These are phyloP conservation scores for Lasiommata megera DNA, from an alignment of 2,888 invertebrate species.

Conservation along the genomic window DNA sequence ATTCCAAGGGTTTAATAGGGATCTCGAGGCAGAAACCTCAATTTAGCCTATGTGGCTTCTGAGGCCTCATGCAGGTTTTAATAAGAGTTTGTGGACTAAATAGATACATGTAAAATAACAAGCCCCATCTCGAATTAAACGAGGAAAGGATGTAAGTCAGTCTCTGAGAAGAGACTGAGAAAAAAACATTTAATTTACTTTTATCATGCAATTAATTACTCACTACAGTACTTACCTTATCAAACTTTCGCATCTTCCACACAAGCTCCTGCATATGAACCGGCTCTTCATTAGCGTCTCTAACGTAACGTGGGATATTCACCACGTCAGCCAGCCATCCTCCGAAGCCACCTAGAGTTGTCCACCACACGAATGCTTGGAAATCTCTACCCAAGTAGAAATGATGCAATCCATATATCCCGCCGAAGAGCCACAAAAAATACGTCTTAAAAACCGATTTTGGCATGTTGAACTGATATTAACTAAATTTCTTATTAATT, in stretches of 20 bases:
- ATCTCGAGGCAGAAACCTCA: too few relatives aligned
- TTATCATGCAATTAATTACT: too few relatives aligned
- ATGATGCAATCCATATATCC: conserved; percentile 94
- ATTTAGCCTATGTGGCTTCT: too few relatives aligned
- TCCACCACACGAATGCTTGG: conserved; percentile 95
- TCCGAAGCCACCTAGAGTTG: conserved; percentile 92
- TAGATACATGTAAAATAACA: too few relatives aligned
- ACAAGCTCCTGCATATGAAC: conserved; percentile 84
- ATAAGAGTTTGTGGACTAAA: too few relatives aligned
- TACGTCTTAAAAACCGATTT: conserved; percentile 88
- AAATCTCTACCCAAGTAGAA: conserved; percentile 93
- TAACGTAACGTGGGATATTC: conserved; percentile 91
- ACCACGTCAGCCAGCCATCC: conserved; percentile 95
- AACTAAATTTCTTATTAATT: conserved; percentile 7
- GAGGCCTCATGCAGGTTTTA: too few relatives aligned
- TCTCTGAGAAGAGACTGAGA: too few relatives aligned
- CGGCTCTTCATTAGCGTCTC: conserved; percentile 89
- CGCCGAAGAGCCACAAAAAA: conserved; percentile 92
- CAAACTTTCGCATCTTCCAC: conserved; percentile 80
- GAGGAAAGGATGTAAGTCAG: too few relatives aligned
- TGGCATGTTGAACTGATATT: conserved; percentile 44
- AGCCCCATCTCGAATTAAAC: too few relatives aligned
- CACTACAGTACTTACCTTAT: conserved; percentile 84
- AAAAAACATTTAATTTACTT: too few relatives aligned
- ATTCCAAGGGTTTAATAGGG: too few relatives aligned